Evolutionary conservation across 2,888 invertebrate species (phyloP), one percentile per base, ranked within the genome.

Genomic region (Leuctra nigra): DNA sequence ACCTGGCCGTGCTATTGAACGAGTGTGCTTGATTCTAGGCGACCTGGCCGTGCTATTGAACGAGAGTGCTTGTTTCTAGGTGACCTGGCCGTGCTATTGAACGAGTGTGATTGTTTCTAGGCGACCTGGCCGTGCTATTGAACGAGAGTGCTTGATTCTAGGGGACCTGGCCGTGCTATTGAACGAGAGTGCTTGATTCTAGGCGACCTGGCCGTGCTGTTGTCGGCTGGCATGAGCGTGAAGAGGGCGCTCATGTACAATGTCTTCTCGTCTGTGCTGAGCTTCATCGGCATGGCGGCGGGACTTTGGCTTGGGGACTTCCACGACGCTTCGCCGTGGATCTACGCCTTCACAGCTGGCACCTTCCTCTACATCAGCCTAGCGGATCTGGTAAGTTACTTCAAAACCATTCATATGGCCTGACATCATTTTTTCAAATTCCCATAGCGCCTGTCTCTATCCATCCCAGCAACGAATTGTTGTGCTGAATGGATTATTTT

Each of bases 281-380:
- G 87, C 66, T 84, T 89, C 67, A 72, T 86, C 64, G 90, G 86
- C 16, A 86, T 88, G 81, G 76, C 84, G 1, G 76, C 84, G 47
- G 89, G 90, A 0, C 79, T 88, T 66, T 75, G 83, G 23, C 79
- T 87, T 1, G 87, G 87, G 58, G 81, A 85, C 63, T 79, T 87
- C 55, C 77, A 78, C 54, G 77, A 80, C 9, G 81, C 84, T 55
- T 82, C 83, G 1, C 79, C 81, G 60, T 89, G 87, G 86, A 84
- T 90, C 57, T 89, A 87, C 69, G 84, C 87, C 1, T 80, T 82
- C 9, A 87, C 88, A 2, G 89, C 86, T 4, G 89, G 90, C 2
- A 86, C 87, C 55, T 90, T 90, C 69, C 75, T 90, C 14, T 90
- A 89, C 67, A 87, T 90, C 59, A 86, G 87, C 2, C 75, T 90